Evolutionary conservation across 2,113 vertebrate genomes (phyloP).

Genomic region (Cervus canadensis): DNA sequence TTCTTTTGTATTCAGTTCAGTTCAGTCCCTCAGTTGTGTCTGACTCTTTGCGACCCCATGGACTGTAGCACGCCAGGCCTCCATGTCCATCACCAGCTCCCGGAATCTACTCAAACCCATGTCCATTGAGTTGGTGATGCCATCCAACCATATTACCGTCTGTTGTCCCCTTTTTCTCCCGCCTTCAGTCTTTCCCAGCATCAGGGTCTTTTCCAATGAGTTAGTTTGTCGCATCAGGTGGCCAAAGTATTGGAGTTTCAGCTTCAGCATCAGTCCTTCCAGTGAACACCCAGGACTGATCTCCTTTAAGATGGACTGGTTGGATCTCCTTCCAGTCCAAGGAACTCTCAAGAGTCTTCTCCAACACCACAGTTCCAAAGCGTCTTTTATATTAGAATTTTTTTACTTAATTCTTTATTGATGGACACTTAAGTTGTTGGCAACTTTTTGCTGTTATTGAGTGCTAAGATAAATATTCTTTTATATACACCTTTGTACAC

Average conservation of each 20-base stretch:
- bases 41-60: neutral
- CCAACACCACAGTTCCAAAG: neutral
- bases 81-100: neutral
- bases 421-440: neutral
- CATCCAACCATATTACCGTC: neutral
- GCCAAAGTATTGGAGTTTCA: neutral
- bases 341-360: neutral
- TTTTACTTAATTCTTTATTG: constrained; percentile 11
- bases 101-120: neutral
- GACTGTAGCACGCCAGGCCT: rapidly evolving
- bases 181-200: neutral
- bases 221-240: neutral
- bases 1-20: neutral
- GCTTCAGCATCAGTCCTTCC: neutral
- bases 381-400: neutral
- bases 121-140: neutral
- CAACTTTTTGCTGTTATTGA: neutral
- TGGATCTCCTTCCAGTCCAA: neutral
- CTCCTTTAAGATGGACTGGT: neutral
- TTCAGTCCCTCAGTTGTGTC: neutral
- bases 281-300: neutral
- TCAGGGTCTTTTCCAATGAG: neutral
- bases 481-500: neutral
- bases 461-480: constrained; percentile 31
- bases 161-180: neutral